Evolutionary conservation across 2,113 vertebrate genomes (phyloP).

Genomic region (Cyphotilapia sp.): DNA sequence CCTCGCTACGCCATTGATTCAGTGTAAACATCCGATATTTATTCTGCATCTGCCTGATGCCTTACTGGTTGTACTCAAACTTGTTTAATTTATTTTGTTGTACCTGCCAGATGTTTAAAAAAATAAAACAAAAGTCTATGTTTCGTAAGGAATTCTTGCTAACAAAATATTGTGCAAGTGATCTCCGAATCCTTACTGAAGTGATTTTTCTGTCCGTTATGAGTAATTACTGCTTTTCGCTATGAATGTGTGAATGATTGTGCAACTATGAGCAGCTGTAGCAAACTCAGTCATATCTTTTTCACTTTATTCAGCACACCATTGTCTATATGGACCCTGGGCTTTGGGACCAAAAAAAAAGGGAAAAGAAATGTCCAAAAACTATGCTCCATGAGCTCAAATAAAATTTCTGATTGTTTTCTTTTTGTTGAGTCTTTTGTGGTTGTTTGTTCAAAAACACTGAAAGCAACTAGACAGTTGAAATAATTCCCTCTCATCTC

Average conservation of each 20-base stretch:
- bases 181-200: background rate
- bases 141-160: constrained; percentile 6
- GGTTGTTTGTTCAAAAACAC: background rate
- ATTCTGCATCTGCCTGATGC: constrained; percentile 65
- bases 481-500: background rate
- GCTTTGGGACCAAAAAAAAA: constrained; percentile 2
- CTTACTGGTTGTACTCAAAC: constrained; percentile 54
- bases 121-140: background rate
- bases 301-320: constrained; percentile 5
- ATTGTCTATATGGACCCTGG: background rate
- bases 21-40: constrained; percentile 43
- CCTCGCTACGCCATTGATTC: constrained; percentile 32
- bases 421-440: constrained; percentile 16
- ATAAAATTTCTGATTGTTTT: constrained; percentile 41
- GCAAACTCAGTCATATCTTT: constrained; percentile 12
- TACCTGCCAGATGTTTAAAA: background rate
- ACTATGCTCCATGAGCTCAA: constrained; percentile 34
- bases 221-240: background rate
- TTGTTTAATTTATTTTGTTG: constrained; percentile 22
- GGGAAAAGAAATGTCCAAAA: background rate
- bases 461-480: background rate
- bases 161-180: background rate
- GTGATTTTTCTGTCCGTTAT: background rate
- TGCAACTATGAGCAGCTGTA: constrained; percentile 26
- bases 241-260: constrained; percentile 14